phyloP scores from a whole-genome alignment of 2,113 vertebrate genomes.

The Catagonus wagneri region DNA sequence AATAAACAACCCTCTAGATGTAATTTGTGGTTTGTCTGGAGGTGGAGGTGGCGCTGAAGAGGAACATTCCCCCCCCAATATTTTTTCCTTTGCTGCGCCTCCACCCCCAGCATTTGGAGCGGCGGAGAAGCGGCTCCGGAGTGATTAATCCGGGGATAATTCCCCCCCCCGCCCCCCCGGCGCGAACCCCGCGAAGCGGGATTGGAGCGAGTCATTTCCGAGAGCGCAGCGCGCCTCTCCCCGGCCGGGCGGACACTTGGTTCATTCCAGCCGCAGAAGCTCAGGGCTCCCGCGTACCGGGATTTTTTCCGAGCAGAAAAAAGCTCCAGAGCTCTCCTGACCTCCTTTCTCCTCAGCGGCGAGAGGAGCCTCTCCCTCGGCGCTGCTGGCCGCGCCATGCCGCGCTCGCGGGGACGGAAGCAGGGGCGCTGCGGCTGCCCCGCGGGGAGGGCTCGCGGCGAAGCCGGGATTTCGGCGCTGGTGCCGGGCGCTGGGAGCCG shows the following conservation, averaged over 20 bases:
- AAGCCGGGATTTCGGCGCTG: conserved; percentile 74
- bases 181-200: conserved; percentile 83
- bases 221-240: conserved; percentile 84
- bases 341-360: conserved; percentile 83
- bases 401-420: conserved; percentile 79
- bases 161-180: conserved; percentile 80
- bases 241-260: conserved; percentile 84
- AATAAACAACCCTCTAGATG: conserved; percentile 80
- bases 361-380: conserved; percentile 80
- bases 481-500: conserved; percentile 74
- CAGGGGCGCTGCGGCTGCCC: conserved; percentile 81
- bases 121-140: conserved; percentile 78
- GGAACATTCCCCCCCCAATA: conserved; percentile 50
- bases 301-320: conserved; percentile 81
- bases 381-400: conserved; percentile 81
- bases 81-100: conserved; percentile 69
- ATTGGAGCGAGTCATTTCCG: conserved; percentile 86
- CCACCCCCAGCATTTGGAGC: conserved; percentile 77
- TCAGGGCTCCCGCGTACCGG: conserved; percentile 83
- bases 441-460: conserved; percentile 69
- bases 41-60: conserved; percentile 74
- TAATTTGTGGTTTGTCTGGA: conserved; percentile 76
- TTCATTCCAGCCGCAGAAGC: conserved; percentile 86
- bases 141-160: conserved; percentile 86
- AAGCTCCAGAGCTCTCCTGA: conserved; percentile 83